Conservation (phyloP, 2,797 vertebrate genomes). For the Sciaenops ocellatus region DNA sequence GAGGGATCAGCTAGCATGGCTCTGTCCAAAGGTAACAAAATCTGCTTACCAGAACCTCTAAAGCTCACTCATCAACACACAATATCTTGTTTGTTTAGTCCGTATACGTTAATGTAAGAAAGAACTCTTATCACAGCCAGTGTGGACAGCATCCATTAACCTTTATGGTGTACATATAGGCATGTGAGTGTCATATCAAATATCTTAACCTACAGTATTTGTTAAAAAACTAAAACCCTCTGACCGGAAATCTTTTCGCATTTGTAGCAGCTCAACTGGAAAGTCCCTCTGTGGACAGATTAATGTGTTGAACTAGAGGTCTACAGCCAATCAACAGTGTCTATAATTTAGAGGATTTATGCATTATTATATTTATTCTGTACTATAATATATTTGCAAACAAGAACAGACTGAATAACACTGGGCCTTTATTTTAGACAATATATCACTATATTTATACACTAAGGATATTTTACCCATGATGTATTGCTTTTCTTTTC, state of each 20-base stretch:
- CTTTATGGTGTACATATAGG: not conserved
- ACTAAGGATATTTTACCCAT: not conserved
- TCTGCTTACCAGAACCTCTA: not conserved
- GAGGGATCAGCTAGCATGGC: not conserved
- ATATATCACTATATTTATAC: not conserved
- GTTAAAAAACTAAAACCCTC: conserved; percentile 3
- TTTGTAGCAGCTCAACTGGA: conserved; percentile 11
- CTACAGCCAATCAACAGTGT: conserved; percentile 14
- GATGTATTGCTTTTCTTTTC: conserved; percentile 14
- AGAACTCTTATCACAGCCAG: not conserved
- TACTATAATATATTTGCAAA: conserved; percentile 6
- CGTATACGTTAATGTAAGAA: not conserved
- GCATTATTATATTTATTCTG: not conserved
- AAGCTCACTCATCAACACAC: not conserved
- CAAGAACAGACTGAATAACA: conserved; percentile 20
- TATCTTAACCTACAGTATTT: not conserved
- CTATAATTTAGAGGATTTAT: not conserved
- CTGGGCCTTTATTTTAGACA: not conserved
- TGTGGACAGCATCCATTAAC: not conserved
- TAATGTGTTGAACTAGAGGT: conserved; percentile 14
- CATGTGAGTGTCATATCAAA: conserved; percentile 5
- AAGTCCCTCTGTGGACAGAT: not conserved
- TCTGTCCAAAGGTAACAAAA: not conserved
- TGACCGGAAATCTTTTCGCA: conserved; percentile 22
- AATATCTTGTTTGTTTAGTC: too few relatives aligned